These are phyloP conservation scores for Agapostemon virescens DNA, from an alignment of 2,888 invertebrate species.

Conservation along the genomic window DNA sequence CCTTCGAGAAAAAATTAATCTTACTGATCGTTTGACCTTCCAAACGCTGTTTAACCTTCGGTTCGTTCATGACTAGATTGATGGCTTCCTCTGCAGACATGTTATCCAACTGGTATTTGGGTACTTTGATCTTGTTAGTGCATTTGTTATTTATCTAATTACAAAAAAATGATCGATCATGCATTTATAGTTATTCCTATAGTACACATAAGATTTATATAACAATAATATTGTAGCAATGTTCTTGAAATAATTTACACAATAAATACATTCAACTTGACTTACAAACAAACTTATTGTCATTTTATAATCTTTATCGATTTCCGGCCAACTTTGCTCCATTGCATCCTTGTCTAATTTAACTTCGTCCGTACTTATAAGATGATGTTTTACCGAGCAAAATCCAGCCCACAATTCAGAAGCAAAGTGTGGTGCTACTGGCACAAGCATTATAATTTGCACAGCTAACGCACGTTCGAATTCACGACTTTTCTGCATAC, in stretches of 20 bases:
- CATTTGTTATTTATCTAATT: slow-evolving; percentile 82
- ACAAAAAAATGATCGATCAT: slow-evolving; percentile 11
- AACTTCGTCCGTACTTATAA: slow-evolving; percentile 80
- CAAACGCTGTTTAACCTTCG: slow-evolving; percentile 73
- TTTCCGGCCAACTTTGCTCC: slow-evolving; percentile 89
- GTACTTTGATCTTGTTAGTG: slow-evolving; percentile 82
- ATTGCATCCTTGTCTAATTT: slow-evolving; percentile 87
- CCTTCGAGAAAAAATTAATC: slow-evolving; percentile 72
- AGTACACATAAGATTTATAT: background rate
- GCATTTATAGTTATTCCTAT: background rate
- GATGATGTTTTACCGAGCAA: slow-evolving; percentile 83
- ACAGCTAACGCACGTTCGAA: slow-evolving; percentile 90
- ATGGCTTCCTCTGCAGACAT: slow-evolving; percentile 82
- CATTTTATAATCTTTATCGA: slow-evolving; percentile 86
- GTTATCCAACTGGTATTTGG: slow-evolving; percentile 81
- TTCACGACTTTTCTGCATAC: slow-evolving; percentile 85
- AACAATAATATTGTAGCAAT: background rate
- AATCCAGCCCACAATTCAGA: slow-evolving; percentile 95
- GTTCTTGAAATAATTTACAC: slow-evolving; percentile 12
- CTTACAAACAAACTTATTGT: slow-evolving; percentile 85
- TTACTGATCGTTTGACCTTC: slow-evolving; percentile 74
- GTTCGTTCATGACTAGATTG: slow-evolving; percentile 80
- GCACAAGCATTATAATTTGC: slow-evolving; percentile 92
- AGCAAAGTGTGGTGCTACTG: slow-evolving; percentile 94
- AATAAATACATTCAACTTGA: slow-evolving; percentile 48